phyloP scores from a whole-genome alignment of 2,888 invertebrate species.

The Meteorus colon region DNA sequence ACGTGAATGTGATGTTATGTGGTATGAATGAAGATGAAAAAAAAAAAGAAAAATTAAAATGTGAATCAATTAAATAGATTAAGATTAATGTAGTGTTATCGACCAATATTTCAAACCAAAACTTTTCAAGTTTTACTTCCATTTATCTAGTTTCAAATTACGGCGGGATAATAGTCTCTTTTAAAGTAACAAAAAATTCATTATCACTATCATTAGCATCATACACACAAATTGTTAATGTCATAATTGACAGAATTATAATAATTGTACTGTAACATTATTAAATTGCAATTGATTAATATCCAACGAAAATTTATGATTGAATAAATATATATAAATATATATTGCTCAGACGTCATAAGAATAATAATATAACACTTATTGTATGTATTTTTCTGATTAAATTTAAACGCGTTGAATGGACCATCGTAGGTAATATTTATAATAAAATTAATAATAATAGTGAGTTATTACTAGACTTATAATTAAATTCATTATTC shows the following conservation, averaged over 20 bases:
- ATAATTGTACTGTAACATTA: background rate
- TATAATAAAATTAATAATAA: slow-evolving; percentile 15
- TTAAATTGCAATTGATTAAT: too few relatives aligned
- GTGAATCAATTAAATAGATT: background rate
- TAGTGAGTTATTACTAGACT: background rate
- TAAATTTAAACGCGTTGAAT: background rate
- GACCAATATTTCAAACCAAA: background rate
- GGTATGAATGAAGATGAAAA: slow-evolving; percentile 18
- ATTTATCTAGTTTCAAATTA: background rate
- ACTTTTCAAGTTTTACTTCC: background rate
- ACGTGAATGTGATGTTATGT: slow-evolving; percentile 32
- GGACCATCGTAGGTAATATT: slow-evolving; percentile 12
- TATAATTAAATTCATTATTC: background rate
- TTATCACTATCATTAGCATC: too few relatives aligned
- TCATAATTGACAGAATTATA: background rate
- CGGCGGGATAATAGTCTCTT: background rate
- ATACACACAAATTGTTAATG: slow-evolving; percentile 10
- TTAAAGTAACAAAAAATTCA: background rate
- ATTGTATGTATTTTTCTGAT: background rate
- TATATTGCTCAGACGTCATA: background rate
- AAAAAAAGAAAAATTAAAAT: background rate
- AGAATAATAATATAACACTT: background rate
- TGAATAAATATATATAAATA: too few relatives aligned
- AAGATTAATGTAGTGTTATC: background rate
- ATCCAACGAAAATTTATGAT: too few relatives aligned